Base-by-base conservation (phyloP, 2,888 invertebrate genomes). In the Notodonta ziczac region DNA sequence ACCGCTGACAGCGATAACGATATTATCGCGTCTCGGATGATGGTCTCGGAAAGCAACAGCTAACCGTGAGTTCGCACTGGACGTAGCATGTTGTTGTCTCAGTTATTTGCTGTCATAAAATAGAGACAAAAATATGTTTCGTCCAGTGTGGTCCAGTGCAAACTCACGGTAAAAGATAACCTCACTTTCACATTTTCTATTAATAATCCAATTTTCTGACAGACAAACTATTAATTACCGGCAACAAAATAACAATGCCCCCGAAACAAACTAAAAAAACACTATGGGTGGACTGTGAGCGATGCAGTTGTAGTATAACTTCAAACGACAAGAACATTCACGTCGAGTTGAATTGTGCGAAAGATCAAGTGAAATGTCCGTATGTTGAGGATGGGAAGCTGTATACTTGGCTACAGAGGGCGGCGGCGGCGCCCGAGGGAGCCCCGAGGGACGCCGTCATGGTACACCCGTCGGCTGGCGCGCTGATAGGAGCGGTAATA, bases 221-320 rank as follows among this genome's bases (percentile, higher is more conserved):
- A 40, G 14, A 55, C 4, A 39, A 35, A 13, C 53, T 2, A 53
- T n/a, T 35, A 35, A 13, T 55, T 61, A 12, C 48, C 57, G 13
- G 9, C 42, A 59, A 66, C 62, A 13, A 88, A 13, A 10, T 44
- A 59, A 66, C 62, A 13, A 88, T 86, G 84, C 82, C 92, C 10
- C 92, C 91, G 40, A 95, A 95, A 87, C 81, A 83, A 62, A 87
- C 86, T 60, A 95, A 95, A 80, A 93, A 93, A 64, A 90, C 94
- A 3, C 81, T 92, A 7, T 96, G 96, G 96, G 89, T 94, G 24
- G 94, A 94, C 59, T 97, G 97, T 80, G 95, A 95, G 53, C 90
- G 87, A 50, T 97, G 97, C 78, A 84, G 88, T 5, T 90, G 93
- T 56, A 92, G 85, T 67, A 81, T 96, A 78, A 85, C 94, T 58